Conservation (phyloP, 2,113 vertebrate species). For the Aphyosemion australe region DNA sequence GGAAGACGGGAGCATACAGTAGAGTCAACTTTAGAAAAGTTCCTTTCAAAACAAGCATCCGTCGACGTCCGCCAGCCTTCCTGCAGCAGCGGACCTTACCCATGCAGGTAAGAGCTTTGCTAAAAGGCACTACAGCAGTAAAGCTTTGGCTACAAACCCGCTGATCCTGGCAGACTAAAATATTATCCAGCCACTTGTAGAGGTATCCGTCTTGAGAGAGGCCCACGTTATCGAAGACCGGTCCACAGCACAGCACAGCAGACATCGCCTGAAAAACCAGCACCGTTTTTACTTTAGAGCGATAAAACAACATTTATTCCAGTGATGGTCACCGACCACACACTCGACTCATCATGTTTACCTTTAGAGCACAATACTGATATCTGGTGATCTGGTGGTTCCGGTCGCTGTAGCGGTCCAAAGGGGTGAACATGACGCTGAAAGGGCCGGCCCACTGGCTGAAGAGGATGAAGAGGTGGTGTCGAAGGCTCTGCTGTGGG, state of each 20-base stretch:
- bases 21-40: conserved; percentile 21
- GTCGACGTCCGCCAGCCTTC: conserved; percentile 12
- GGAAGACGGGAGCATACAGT: conserved; percentile 25
- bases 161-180: conserved; percentile 95
- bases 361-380: conserved; percentile 96
- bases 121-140: conserved; percentile 38
- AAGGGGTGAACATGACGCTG: conserved; percentile 97
- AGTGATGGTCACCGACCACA: neutral
- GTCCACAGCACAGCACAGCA: conserved; percentile 96
- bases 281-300: neutral
- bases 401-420: conserved; percentile 95
- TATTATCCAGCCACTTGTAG: conserved; percentile 99
- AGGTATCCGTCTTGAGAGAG: conserved; percentile 97
- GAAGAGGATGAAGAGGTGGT: conserved; percentile 97
- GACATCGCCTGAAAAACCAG: conserved; percentile 90
- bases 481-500: conserved; percentile 96
- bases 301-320: neutral
- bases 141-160: conserved; percentile 73
- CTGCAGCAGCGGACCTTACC: too few relatives aligned
- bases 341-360: conserved; percentile 53
- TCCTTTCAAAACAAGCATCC: conserved; percentile 23
- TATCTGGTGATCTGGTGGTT: conserved; percentile 98
- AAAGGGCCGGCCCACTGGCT: conserved; percentile 99
- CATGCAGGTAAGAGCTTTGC: too few relatives aligned
- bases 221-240: conserved; percentile 96